Percentiles rank a stretch among this genome's conserved stretches.
phyloP scores from a whole-genome alignment of 1,140 invertebrate species.

The Pemphigus obesinymphae region DNA sequence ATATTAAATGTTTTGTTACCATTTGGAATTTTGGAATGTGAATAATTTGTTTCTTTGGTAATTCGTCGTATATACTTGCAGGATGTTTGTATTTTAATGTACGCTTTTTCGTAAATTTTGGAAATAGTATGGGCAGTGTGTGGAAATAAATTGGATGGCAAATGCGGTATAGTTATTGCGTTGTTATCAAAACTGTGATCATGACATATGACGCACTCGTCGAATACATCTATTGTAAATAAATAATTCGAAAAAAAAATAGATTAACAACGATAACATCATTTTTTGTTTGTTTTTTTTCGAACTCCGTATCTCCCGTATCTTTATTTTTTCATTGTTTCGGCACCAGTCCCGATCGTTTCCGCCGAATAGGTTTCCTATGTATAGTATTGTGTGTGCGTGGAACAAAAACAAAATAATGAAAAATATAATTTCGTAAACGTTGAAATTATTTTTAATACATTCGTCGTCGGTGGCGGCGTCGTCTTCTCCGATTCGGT shows the following conservation, averaged over 20 bases:
- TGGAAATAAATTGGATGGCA: background rate
- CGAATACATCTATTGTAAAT: background rate
- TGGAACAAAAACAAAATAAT: background rate
- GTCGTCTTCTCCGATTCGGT: background rate
- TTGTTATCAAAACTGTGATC: background rate
- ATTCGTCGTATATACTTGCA: too few relatives aligned
- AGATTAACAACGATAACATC: slow-evolving; percentile 4
- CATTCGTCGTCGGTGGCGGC: background rate
- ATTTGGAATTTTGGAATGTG: too few relatives aligned
- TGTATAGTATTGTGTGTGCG: background rate
- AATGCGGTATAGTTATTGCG: background rate
- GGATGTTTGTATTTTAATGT: too few relatives aligned
- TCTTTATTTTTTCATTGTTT: background rate
- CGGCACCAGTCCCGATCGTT: background rate
- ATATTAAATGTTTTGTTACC: too few relatives aligned
- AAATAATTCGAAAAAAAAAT: background rate
- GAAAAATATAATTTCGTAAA: background rate
- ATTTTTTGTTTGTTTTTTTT: background rate
- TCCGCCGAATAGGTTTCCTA: background rate
- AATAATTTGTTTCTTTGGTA: too few relatives aligned
- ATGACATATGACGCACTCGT: background rate
- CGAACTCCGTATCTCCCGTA: background rate
- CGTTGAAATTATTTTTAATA: slow-evolving; percentile 7
- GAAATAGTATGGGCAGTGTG: too few relatives aligned
- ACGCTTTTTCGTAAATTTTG: too few relatives aligned